Conservation (phyloP, 2,113 vertebrate species). For the Corythoichthys intestinalis region DNA sequence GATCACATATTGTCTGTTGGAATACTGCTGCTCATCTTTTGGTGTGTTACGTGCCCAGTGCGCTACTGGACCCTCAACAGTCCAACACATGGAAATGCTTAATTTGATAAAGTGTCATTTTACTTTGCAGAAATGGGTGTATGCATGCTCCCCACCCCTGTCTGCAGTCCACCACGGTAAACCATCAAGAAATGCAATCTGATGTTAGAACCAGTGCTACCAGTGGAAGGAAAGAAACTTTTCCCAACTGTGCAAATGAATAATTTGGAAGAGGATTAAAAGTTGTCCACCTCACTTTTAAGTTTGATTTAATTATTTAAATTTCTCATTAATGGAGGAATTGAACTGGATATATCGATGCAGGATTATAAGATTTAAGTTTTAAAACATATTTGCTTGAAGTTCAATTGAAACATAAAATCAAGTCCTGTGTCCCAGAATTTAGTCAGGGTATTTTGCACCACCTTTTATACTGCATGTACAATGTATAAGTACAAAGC, state of each 20-base stretch:
- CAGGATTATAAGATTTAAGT: background rate
- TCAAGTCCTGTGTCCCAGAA: background rate
- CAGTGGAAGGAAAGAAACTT: slow-evolving; percentile 86
- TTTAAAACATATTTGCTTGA: background rate
- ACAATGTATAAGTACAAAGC: slow-evolving; percentile 2
- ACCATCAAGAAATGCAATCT: slow-evolving; percentile 88
- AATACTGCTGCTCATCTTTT: slow-evolving; percentile 28
- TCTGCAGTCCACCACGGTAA: slow-evolving; percentile 61
- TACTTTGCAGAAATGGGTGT: slow-evolving; percentile 98
- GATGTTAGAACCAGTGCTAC: slow-evolving; percentile 84
- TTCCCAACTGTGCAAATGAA: slow-evolving; percentile 83
- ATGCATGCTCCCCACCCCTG: slow-evolving; percentile 75
- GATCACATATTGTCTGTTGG: slow-evolving; percentile 54
- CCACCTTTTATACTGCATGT: slow-evolving; percentile 1
- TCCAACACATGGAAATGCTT: slow-evolving; percentile 99
- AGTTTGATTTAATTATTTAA: background rate
- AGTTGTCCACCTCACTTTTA: background rate
- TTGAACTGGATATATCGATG: background rate
- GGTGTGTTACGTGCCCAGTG: slow-evolving; percentile 28
- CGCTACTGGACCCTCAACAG: slow-evolving; percentile 44
- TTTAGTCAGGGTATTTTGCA: slow-evolving; percentile 3
- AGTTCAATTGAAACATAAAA: background rate
- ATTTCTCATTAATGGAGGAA: background rate
- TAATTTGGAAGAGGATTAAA: background rate
- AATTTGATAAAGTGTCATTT: slow-evolving; percentile 99